phyloP scores from a whole-genome alignment of 1,140 invertebrate species.

The Heliconius eleuchia region DNA sequence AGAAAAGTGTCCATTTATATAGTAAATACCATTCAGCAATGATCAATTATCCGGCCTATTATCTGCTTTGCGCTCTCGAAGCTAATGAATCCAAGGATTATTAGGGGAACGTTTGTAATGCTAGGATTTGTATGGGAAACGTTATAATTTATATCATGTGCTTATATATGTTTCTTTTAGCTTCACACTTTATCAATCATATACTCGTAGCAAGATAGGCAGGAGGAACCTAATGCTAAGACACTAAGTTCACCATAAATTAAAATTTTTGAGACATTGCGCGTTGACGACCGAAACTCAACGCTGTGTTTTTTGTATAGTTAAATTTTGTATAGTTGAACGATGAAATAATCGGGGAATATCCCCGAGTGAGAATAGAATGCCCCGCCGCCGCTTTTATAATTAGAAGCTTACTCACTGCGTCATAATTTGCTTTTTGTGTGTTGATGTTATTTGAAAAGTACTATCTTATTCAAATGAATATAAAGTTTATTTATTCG shows the following conservation, averaged over 20 bases:
- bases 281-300: too few relatives aligned
- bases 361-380: too few relatives aligned
- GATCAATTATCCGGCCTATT: slow-evolving; percentile 5
- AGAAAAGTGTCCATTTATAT: neutral
- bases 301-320: too few relatives aligned
- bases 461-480: too few relatives aligned
- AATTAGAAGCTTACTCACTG: too few relatives aligned
- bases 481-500: too few relatives aligned
- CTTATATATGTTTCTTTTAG: neutral
- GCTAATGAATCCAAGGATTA: slow-evolving; percentile 5
- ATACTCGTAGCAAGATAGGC: neutral
- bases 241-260: neutral
- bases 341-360: too few relatives aligned
- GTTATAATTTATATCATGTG: too few relatives aligned
- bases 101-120: neutral
- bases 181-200: neutral
- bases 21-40: slow-evolving; percentile 2
- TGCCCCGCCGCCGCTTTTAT: too few relatives aligned
- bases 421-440: too few relatives aligned
- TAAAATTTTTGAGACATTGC: neutral
- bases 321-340: too few relatives aligned
- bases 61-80: neutral
- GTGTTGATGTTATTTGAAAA: too few relatives aligned
- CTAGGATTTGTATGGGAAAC: neutral
- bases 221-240: neutral